Percentiles rank a stretch among this genome's conserved stretches.
These are phyloP conservation scores for Aphelenchoides avenae DNA, from an alignment of 1,140 invertebrate species.

Conservation along the genomic window DNA sequence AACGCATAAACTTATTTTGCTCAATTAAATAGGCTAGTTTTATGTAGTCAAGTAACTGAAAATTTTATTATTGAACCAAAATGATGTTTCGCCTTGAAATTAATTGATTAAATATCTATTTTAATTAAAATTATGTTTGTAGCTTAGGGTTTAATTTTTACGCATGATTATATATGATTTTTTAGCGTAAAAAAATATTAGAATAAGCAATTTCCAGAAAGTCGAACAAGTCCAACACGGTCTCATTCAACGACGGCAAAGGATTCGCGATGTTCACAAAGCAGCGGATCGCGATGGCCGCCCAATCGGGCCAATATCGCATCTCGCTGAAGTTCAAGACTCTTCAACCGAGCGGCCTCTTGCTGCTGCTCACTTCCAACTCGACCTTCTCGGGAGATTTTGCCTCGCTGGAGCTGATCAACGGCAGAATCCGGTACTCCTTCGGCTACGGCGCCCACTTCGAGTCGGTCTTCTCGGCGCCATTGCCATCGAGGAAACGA, in stretches of 20 bases:
- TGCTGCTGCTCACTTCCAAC: constrained; percentile 12
- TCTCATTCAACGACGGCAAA: constrained; percentile 12
- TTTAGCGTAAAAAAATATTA: too few relatives aligned
- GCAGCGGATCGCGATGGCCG: too few relatives aligned
- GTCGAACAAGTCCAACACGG: constrained; percentile 23
- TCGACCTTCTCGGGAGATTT: constrained; percentile 10
- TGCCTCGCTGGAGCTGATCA: constrained; percentile 16
- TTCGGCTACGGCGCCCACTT: constrained; percentile 14
- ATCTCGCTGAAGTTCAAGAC: constrained; percentile 29
- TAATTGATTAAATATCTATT: too few relatives aligned
- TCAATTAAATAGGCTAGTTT: too few relatives aligned
- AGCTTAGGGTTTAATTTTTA: too few relatives aligned
- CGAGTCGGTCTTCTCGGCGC: background rate
- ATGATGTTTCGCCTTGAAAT: too few relatives aligned
- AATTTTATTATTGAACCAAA: too few relatives aligned
- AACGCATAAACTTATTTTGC: too few relatives aligned
- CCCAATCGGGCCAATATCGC: background rate
- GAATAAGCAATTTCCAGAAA: too few relatives aligned
- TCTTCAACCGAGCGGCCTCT: constrained; percentile 5
- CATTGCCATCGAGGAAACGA: constrained; percentile 6
- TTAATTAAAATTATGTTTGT: too few relatives aligned
- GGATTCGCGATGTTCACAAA: constrained; percentile 21
- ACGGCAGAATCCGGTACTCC: constrained; percentile 19
- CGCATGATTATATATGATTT: too few relatives aligned
- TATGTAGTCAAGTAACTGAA: too few relatives aligned